phyloP scores from a whole-genome alignment of 2,888 invertebrate genomes.

The Polydesmus complanatus region DNA sequence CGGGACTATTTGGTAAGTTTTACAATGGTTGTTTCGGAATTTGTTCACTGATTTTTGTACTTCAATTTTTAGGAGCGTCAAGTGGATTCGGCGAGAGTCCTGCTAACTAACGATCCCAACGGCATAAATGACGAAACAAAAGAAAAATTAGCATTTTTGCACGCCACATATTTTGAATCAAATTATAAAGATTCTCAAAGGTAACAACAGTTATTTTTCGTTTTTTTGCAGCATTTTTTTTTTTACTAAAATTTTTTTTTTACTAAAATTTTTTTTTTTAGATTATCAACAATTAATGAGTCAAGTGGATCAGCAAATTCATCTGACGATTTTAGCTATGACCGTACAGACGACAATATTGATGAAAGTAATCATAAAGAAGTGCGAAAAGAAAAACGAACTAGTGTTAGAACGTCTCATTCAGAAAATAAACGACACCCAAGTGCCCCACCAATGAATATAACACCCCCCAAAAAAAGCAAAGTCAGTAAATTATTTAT shows the following conservation, averaged over 20 bases:
- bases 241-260: too few species aligned
- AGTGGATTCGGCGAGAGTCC: conserved; percentile 54
- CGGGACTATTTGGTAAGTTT: conserved; percentile 50
- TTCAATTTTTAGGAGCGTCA: conserved; percentile 47
- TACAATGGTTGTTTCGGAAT: conserved; percentile 10
- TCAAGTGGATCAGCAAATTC: conserved; percentile 52
- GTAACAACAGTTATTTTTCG: not conserved
- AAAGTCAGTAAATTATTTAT: conserved; percentile 63
- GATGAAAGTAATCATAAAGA: conserved; percentile 33
- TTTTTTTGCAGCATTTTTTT: not conserved
- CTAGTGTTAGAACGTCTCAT: conserved; percentile 3
- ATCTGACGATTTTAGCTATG: conserved; percentile 55
- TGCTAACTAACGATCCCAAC: conserved; percentile 53
- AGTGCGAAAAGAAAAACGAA: not conserved
- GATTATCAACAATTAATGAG: conserved; percentile 28
- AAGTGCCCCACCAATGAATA: conserved; percentile 27
- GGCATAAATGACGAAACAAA: conserved; percentile 64
- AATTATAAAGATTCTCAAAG: not conserved
- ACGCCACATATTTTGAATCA: conserved; percentile 24
- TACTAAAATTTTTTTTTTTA: conserved; percentile 22
- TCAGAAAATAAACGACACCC: conserved; percentile 17
- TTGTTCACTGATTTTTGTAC: not conserved
- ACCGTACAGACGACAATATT: conserved; percentile 69
- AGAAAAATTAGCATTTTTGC: conserved; percentile 64
- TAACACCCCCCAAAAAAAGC: conserved; percentile 39